A percentile compares a stretch with the other conserved stretches of the same genome.
phyloP scores from a whole-genome alignment of 2,888 invertebrate genomes.

The Anodontia alba region DNA sequence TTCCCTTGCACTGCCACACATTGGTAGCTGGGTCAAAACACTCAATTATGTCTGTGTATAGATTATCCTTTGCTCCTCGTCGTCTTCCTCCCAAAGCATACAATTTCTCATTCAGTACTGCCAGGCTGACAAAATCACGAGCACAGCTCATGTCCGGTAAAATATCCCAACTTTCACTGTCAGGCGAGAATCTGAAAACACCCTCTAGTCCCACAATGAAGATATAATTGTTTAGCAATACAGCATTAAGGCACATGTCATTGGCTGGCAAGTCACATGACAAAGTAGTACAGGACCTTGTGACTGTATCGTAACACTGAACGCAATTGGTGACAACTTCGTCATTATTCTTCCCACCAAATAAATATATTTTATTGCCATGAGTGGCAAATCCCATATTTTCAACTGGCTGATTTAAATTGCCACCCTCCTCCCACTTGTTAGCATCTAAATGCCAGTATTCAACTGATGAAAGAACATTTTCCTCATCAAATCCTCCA shows the following conservation, averaged over 20 bases:
- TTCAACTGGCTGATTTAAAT: slow-evolving; percentile 77
- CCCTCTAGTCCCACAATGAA: slow-evolving; percentile 81
- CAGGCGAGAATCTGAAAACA: slow-evolving; percentile 74
- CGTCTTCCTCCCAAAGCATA: slow-evolving; percentile 79
- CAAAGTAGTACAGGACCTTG: slow-evolving; percentile 68
- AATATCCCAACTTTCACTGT: slow-evolving; percentile 74
- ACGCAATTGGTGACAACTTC: slow-evolving; percentile 80
- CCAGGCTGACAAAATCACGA: slow-evolving; percentile 79
- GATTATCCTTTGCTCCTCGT: slow-evolving; percentile 78
- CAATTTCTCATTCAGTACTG: slow-evolving; percentile 78
- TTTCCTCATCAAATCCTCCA: slow-evolving; percentile 81
- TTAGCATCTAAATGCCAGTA: slow-evolving; percentile 75
- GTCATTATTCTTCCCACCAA: slow-evolving; percentile 81
- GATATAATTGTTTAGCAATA: slow-evolving; percentile 74
- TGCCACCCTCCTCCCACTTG: slow-evolving; percentile 75
- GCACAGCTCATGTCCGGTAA: slow-evolving; percentile 77
- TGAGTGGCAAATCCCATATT: slow-evolving; percentile 80
- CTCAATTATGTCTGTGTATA: slow-evolving; percentile 79
- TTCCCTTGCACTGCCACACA: slow-evolving; percentile 73
- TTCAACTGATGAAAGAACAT: slow-evolving; percentile 77
- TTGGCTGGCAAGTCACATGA: slow-evolving; percentile 74
- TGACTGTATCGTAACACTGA: slow-evolving; percentile 77
- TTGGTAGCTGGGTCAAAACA: slow-evolving; percentile 73
- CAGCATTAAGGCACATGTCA: slow-evolving; percentile 81
- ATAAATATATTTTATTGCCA: slow-evolving; percentile 76